phyloP scores from a whole-genome alignment of 37 sponge, comb jelly and placozoan species.

The Eunapius fragilis region DNA sequence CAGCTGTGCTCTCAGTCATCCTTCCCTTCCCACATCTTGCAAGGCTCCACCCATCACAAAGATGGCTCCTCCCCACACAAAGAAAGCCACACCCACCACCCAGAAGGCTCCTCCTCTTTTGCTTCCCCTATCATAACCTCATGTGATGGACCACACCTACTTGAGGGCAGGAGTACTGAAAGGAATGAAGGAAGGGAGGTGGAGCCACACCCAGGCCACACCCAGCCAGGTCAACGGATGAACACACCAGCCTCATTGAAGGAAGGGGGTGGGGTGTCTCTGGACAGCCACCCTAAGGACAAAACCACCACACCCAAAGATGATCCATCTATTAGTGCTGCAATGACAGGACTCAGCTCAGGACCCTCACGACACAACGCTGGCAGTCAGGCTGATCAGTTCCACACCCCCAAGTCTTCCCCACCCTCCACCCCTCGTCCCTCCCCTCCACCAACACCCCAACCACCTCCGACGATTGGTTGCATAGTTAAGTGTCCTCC shows the following conservation, averaged over 20 bases:
- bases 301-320: no score
- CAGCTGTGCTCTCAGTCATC: no score
- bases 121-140: background rate
- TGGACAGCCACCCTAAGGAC: no score
- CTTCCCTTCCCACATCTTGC: background rate
- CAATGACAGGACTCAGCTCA: background rate
- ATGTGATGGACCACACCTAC: no score
- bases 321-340: background rate
- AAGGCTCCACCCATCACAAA: no score
- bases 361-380: background rate
- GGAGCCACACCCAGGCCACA: no score
- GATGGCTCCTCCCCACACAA: background rate
- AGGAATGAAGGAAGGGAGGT: no score
- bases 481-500: no score
- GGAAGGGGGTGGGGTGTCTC: no score
- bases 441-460: conserved; percentile 3
- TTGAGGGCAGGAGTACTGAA: no score
- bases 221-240: no score
- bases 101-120: background rate
- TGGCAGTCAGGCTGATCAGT: background rate
- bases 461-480: background rate
- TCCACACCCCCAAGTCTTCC: background rate
- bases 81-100: background rate
- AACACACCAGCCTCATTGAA: no score
- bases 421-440: conserved; percentile 50